phyloP scores from a whole-genome alignment of 2,113 vertebrate species.

The Corythaixoides concolor region DNA sequence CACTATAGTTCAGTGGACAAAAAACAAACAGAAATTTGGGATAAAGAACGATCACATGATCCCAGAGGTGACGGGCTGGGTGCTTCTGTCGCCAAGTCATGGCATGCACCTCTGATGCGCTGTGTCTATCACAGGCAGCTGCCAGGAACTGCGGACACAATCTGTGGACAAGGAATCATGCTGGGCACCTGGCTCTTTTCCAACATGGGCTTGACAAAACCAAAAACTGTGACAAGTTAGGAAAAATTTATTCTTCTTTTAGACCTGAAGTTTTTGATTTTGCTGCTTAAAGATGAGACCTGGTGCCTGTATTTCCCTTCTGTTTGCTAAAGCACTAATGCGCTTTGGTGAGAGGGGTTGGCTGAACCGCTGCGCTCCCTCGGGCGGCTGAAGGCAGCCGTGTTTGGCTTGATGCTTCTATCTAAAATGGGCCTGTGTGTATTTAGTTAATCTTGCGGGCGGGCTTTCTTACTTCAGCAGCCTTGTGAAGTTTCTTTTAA shows the following conservation, averaged over 20 bases:
- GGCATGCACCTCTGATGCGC: neutral
- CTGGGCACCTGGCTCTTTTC: neutral
- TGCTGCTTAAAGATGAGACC: neutral
- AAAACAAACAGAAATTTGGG: neutral
- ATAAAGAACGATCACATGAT: neutral
- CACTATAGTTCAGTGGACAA: neutral
- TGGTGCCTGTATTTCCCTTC: neutral
- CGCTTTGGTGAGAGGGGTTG: neutral
- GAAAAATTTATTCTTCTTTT: neutral
- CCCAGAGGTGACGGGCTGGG: neutral
- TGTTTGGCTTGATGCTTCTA: neutral
- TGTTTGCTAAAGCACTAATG: neutral
- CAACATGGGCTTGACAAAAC: neutral
- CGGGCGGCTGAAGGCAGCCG: neutral
- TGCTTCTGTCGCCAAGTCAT: neutral
- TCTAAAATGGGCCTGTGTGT: slow-evolving; percentile 13
- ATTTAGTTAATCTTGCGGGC: slow-evolving; percentile 19
- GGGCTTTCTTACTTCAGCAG: slow-evolving; percentile 15
- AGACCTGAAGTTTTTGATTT: neutral
- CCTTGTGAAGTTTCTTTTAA: slow-evolving; percentile 33
- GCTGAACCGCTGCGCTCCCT: neutral
- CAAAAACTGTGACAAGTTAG: neutral
- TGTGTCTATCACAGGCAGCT: neutral
- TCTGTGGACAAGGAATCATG: neutral
- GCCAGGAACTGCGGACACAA: neutral